Evolutionary conservation across 2,888 invertebrate species (phyloP), one percentile per base, ranked within the genome.

Genomic region (Caenorhabditis sp.): DNA sequence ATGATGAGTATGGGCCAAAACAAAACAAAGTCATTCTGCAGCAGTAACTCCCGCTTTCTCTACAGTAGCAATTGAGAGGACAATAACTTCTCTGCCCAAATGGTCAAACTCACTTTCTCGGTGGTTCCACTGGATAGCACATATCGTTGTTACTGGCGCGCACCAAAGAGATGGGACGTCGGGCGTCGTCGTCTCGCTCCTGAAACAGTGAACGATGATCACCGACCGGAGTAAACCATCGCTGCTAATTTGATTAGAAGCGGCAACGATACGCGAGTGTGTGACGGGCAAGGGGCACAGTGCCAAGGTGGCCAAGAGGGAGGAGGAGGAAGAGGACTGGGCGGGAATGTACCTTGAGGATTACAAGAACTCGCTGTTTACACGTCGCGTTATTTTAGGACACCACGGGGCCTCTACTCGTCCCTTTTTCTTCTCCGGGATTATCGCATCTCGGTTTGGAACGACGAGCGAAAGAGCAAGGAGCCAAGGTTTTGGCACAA

Each of bases 101-200:
- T 30, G 5, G 5, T 9, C 6, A n/a, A 32, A 68, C 68, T 59
- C n/a, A 68, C 68, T 59, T 58, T 39, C 59, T 74, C 32, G 73
- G 73, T 74, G 73, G 73, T 59, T 74, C 73, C 39, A 55, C 66
- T 53, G 73, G 66, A 61, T 61, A 74, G 65, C 73, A 74, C 73
- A 74, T 74, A 13, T 35, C 22, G 35, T 52, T 68, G 52, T 58
- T 58, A n/a, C 17, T 53, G 22, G n/a, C n/a, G 20, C 41, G 27
- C 65, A 62, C 62, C 39, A 13, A n/a, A 58, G 68, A 68, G 68
- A 68, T 68, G 58, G 68, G 50, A 26, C 48, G 43, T 48, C 68
- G 48, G 26, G 61, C 63, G 66, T 48, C 52, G 52, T 52, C 35
- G 66, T 15, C 24, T 30, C 58, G 58, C 52, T 68, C 58, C 68